A percentile compares a stretch with the other conserved stretches of the same genome.
Conservation (phyloP, 2,888 invertebrate genomes). For the Hyposoter didymator region DNA sequence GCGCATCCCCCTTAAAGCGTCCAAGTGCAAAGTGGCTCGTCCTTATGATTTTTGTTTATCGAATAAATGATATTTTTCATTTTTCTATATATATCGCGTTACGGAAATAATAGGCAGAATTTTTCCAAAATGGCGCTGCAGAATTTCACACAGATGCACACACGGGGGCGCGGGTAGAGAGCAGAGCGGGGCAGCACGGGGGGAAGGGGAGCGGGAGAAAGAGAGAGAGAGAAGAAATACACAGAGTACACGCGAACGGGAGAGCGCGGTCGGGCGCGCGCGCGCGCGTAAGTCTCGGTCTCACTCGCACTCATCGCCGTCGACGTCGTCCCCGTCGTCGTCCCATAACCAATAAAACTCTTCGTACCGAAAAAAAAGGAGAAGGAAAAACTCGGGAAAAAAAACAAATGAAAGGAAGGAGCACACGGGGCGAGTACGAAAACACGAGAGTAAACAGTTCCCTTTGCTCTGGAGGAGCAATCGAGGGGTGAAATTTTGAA, state of each 20-base stretch:
- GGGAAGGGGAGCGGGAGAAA: slow-evolving; percentile 32
- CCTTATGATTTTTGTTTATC: neutral
- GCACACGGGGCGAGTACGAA: neutral
- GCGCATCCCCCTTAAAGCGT: slow-evolving; percentile 59
- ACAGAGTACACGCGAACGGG: slow-evolving; percentile 51
- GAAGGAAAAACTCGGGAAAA: neutral
- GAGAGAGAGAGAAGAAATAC: slow-evolving; percentile 56
- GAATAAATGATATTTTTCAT: neutral
- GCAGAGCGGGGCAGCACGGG: slow-evolving; percentile 16
- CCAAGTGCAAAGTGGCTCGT: neutral
- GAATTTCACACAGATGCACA: slow-evolving; percentile 77
- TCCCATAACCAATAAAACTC: slow-evolving; percentile 72
- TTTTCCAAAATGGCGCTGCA: slow-evolving; percentile 84
- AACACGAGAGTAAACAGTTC: neutral
- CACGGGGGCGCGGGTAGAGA: slow-evolving; percentile 53
- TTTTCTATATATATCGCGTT: slow-evolving; percentile 57
- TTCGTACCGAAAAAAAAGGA: slow-evolving; percentile 42
- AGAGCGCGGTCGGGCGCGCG: slow-evolving; percentile 57
- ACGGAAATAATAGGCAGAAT: slow-evolving; percentile 75
- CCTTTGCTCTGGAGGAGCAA: neutral
- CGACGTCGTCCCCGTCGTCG: slow-evolving; percentile 51
- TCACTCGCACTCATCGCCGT: slow-evolving; percentile 37
- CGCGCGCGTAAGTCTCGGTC: slow-evolving; percentile 51
- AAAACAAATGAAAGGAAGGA: slow-evolving; percentile 4
- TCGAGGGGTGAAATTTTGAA: slow-evolving; percentile 6